These are phyloP conservation scores for Arenicola marina DNA, from an alignment of 2,888 invertebrate species.

Conservation along the genomic window DNA sequence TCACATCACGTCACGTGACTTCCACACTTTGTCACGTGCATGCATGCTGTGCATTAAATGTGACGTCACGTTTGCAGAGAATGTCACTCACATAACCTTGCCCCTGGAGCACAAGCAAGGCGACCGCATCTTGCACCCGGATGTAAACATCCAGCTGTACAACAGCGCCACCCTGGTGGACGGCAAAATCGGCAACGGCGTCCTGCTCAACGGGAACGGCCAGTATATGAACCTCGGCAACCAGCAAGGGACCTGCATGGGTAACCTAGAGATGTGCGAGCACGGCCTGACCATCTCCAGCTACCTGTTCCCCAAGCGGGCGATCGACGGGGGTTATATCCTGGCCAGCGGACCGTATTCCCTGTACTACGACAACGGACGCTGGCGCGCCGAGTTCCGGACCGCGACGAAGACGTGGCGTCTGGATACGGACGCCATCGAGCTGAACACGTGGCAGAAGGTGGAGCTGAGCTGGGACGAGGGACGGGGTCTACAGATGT, in stretches of 20 bases:
- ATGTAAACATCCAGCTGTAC: constrained; percentile 46
- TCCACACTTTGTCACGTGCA: too few relatives aligned
- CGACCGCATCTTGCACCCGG: constrained; percentile 43
- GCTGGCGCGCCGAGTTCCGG: constrained; percentile 32
- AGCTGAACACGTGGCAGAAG: constrained; percentile 47
- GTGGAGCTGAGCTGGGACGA: constrained; percentile 56
- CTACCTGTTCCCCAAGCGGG: constrained; percentile 13
- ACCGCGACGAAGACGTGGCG: constrained; percentile 39
- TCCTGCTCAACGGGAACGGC: constrained; percentile 41
- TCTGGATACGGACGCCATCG: constrained; percentile 38
- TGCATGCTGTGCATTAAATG: too few relatives aligned
- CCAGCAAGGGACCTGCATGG: constrained; percentile 45
- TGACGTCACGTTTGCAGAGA: too few relatives aligned
- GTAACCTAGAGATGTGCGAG: constrained; percentile 42
- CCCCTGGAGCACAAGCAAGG: constrained; percentile 50
- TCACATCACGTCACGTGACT: too few relatives aligned
- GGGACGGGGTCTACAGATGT: constrained; percentile 47
- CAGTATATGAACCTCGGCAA: constrained; percentile 49
- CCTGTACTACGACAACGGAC: constrained; percentile 46
- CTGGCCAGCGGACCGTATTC: constrained; percentile 50
- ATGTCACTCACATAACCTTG: constrained; percentile 51
- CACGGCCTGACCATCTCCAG: constrained; percentile 29
- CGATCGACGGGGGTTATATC: constrained; percentile 43
- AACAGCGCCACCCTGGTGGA: constrained; percentile 45
- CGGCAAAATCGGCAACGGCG: constrained; percentile 49